phyloP scores from a whole-genome alignment of 2,113 vertebrate genomes.

The Amphiprion percula region DNA sequence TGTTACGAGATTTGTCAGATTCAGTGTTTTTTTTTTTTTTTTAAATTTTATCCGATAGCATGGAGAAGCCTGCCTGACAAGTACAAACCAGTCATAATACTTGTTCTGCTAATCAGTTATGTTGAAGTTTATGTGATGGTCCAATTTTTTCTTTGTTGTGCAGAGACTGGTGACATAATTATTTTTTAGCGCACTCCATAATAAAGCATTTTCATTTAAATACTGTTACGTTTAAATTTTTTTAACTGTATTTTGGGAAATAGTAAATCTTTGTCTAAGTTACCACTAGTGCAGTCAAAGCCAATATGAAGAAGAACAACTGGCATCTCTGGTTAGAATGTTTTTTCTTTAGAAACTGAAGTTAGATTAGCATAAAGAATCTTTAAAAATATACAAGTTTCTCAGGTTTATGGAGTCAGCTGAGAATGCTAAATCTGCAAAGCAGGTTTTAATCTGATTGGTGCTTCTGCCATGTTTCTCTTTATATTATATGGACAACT shows the following conservation, averaged over 20 bases:
- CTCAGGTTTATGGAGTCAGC: background rate
- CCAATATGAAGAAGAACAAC: background rate
- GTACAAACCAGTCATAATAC: background rate
- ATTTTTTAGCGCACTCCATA: conserved; percentile 3
- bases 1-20: background rate
- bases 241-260: background rate
- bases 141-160: background rate
- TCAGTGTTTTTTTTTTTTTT: background rate
- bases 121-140: no score
- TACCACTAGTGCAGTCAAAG: background rate
- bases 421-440: background rate
- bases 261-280: background rate
- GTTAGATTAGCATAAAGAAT: background rate
- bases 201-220: conserved; percentile 43
- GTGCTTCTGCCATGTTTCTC: background rate
- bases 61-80: background rate
- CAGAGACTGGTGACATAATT: background rate
- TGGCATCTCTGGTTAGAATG: background rate
- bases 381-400: no score
- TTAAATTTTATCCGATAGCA: background rate
- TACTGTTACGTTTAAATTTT: background rate
- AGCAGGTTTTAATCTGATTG: conserved; percentile 3
- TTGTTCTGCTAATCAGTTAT: no score
- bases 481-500: conserved; percentile 9
- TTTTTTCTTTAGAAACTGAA: background rate